Evolutionary conservation across 1,140 invertebrate species (phyloP), one percentile per base, ranked within the genome.

Genomic region (Cyclina sinensis): DNA sequence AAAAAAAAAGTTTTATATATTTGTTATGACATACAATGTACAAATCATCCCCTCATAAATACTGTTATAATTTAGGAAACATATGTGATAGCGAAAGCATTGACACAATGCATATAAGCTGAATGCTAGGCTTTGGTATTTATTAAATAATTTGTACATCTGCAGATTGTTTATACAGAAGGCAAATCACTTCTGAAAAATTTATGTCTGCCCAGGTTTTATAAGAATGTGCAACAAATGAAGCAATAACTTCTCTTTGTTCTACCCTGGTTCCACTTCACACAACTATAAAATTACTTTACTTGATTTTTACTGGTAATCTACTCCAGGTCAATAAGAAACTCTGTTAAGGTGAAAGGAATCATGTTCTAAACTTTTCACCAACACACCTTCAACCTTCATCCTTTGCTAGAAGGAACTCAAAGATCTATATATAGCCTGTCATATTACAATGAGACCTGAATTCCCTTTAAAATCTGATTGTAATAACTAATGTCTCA

Each of bases 201-300:
- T 70, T 9, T 27, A 70, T 37, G 30, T 70, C 30, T 37, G 0
- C 27, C 14, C 21, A 16, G 14, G 65, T 37, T 37, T 37, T n/a
- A 16, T n/a, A 39, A 70, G 65, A n/a, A 27, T 7, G 5, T 27
- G 65, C 65, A 70, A 70, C 32, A n/a, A 4, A 5, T 57, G 3
- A 3, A 57, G 24, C 24, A 70, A 37, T 70, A 37, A 35, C 35
- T 37, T 70, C 32, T 27, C 65, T 70, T 70, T 70, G 65, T 70
- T 37, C 65, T 37, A 14, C 32, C 3, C 35, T 70, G 32, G 65
- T n/a, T 37, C 21, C 35, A 70, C 65, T 70, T 70, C 24, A 65
- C 37, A 43, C 24, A 37, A 62, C 24, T 27, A 27, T 11, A 27
- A 62, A 62, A 21, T n/a, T 14, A 43, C n/a, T 62, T 62, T 62